A percentile compares a stretch with the other conserved stretches of the same genome.
Conservation (phyloP, 2,888 invertebrate genomes). For the Ferdinandea cuprea region DNA sequence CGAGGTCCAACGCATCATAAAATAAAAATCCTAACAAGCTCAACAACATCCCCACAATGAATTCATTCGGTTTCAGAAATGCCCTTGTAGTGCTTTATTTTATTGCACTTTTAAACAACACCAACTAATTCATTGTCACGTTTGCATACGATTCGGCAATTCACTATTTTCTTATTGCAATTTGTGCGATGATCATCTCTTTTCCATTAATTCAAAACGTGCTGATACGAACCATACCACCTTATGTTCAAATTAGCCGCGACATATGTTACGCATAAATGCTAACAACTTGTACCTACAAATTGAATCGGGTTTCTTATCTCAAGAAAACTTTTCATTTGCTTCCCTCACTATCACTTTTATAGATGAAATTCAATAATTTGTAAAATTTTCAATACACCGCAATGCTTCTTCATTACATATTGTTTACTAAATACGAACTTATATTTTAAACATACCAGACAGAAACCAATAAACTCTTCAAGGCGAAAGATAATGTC, state of each 20-base stretch:
- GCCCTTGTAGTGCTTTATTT: no score
- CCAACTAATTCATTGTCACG: no score
- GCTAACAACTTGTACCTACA: not conserved
- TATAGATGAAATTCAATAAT: not conserved
- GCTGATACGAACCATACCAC: not conserved
- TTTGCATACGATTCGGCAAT: no score
- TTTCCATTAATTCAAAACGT: no score
- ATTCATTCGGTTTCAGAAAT: no score
- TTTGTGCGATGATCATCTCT: no score
- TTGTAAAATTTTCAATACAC: no score
- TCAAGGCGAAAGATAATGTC: not conserved
- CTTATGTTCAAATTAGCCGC: not conserved
- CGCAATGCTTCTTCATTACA: not conserved
- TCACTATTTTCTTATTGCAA: no score
- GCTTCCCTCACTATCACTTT: not conserved
- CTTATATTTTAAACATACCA: not conserved
- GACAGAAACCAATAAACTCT: not conserved
- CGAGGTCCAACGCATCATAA: no score
- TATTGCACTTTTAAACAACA: no score
- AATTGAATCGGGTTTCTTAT: not conserved
- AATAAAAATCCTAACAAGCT: no score
- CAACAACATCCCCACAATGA: no score
- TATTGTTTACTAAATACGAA: not conserved
- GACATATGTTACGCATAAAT: not conserved
- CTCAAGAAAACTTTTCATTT: not conserved